Percentiles rank a stretch among this genome's conserved stretches.
Conservation (phyloP, 2,113 vertebrate species). For the Corydoras maculifer region DNA sequence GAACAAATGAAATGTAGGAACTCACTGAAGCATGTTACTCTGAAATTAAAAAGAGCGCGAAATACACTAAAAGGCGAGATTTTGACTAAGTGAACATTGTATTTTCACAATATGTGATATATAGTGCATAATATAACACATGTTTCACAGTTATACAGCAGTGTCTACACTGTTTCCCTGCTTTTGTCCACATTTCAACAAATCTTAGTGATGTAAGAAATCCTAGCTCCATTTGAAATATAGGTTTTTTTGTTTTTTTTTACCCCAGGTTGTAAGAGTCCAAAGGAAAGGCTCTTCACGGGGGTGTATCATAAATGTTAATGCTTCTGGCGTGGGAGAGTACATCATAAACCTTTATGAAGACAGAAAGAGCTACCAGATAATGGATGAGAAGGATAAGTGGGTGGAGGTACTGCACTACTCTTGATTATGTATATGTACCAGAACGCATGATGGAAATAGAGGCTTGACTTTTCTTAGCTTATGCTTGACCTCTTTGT, state of each 20-base stretch:
- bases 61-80: constrained; percentile 14
- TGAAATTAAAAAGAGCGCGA: constrained; percentile 50
- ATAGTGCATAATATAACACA: too few species aligned
- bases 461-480: not conserved
- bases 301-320: not conserved
- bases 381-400: not conserved
- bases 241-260: not conserved
- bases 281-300: not conserved
- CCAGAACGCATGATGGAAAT: not conserved
- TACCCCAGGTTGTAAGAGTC: not conserved
- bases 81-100: too few species aligned
- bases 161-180: too few species aligned
- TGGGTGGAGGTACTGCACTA: not conserved
- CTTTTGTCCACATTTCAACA: too few species aligned
- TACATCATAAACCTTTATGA: not conserved
- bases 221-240: not conserved
- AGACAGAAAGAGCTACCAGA: not conserved
- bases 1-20: constrained; percentile 35
- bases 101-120: too few species aligned
- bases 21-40: constrained; percentile 27
- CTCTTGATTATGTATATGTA: not conserved
- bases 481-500: not conserved
- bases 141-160: too few species aligned
- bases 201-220: too few species aligned
- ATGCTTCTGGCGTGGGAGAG: not conserved